Base-by-base conservation (phyloP, 2,888 invertebrate genomes). In the Homarus gammarus region DNA sequence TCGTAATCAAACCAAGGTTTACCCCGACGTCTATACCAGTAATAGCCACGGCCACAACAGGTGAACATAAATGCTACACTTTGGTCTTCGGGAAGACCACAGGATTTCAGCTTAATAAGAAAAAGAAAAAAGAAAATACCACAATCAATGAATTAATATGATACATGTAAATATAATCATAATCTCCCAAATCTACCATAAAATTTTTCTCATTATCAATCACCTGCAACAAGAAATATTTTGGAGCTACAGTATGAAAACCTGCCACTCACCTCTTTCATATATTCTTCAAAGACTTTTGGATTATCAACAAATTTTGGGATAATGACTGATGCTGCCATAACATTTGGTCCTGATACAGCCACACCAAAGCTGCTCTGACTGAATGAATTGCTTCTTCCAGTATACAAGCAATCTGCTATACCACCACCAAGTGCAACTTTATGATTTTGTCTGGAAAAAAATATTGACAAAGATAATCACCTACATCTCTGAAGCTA, bases 21-120 rank as follows among this genome's bases (percentile, higher is more conserved):
- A 12, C 79, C 79, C 8, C 91, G 79, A 18, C 92, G 91, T 6
- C 92, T 92, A 68, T 93, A 93, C 90, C 93, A 92, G 1, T 92
- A 91, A 27, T 91, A 82, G 3, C 94, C 94, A 38, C 94, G 93
- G 0, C 94, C 94, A 27, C 94, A 93, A 92, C 94, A 95, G 2
- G 94, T 93, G 92, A 94, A 94, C 94, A 94, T 94, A 89, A 94
- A 93, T 6, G 93, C 94, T 91, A 94, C 92, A 73, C 93, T 93
- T 49, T 92, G 91, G 44, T 91, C 84, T 38, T 92, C 87, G 10
- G 92, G 90, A n/a, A 92, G 81, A 27, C 91, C 92, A 77, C 92
- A 90, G 0, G 87, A 83, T 81, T 92, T 93, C 36, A 93, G 83
- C 78, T 92, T 84, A 27, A 51, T 22, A 31, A 33, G 40, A 38